These are phyloP conservation scores for Drosophila longiperda DNA, from an alignment of 2,888 invertebrate genomes.

Conservation along the genomic window DNA sequence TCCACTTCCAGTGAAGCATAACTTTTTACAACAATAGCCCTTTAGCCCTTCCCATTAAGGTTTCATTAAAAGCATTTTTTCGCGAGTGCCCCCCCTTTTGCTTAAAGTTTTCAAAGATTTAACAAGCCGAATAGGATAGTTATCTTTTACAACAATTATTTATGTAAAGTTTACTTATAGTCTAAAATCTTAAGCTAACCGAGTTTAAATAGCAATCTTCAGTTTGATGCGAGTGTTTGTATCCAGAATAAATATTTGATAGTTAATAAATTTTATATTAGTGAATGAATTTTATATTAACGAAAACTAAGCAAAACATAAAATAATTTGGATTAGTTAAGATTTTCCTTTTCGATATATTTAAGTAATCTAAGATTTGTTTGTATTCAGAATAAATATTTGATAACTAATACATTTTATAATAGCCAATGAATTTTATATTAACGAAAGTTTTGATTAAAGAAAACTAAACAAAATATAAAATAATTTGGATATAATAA, in stretches of 20 bases:
- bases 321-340: background rate
- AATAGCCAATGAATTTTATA: background rate
- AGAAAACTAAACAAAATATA: background rate
- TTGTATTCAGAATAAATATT: background rate
- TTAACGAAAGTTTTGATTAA: too few species aligned
- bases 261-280: background rate
- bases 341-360: background rate
- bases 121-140: background rate
- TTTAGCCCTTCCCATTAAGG: constrained; percentile 31
- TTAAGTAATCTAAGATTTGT: background rate
- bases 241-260: background rate
- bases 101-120: background rate
- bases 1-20: background rate
- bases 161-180: background rate
- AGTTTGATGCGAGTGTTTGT: background rate
- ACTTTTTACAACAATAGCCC: constrained; percentile 15
- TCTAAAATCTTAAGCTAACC: background rate
- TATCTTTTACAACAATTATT: background rate
- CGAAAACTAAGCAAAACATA: background rate
- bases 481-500: background rate
- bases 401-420: background rate
- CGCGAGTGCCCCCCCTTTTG: background rate
- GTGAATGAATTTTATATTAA: background rate
- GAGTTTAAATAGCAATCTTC: background rate
- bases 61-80: constrained; percentile 35